Conservation (phyloP, 2,888 invertebrate genomes). For the Anthrax anthrax region DNA sequence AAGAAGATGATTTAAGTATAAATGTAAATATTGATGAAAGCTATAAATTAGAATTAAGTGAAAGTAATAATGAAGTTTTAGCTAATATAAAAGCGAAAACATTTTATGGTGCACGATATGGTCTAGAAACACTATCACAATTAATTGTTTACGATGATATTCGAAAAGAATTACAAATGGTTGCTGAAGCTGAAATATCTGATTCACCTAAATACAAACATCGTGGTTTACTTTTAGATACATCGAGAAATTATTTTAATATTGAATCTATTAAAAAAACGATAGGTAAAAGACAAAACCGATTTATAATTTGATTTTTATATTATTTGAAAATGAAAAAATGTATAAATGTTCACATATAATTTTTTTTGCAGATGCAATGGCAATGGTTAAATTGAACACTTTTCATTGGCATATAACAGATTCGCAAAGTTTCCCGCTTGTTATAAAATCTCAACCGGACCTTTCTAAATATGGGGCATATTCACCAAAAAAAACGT, state of each 20-base stretch:
- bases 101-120: conserved; percentile 49
- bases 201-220: conserved; percentile 80
- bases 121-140: conserved; percentile 40
- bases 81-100: conserved; percentile 39
- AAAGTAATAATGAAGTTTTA: conserved; percentile 30
- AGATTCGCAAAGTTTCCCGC: conserved; percentile 89
- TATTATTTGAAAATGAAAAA: too few relatives aligned
- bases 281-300: conserved; percentile 43
- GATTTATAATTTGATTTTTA: too few relatives aligned
- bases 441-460: conserved; percentile 59
- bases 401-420: conserved; percentile 92
- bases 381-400: conserved; percentile 83
- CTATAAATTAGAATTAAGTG: conserved; percentile 28
- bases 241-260: conserved; percentile 73
- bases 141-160: conserved; percentile 33
- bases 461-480: conserved; percentile 63
- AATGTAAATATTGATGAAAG: conserved; percentile 42
- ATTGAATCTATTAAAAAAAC: conserved; percentile 57
- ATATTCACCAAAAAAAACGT: conserved; percentile 55
- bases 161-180: conserved; percentile 39
- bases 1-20: conserved; percentile 22
- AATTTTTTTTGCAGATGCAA: conserved; percentile 46
- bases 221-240: conserved; percentile 79
- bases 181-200: conserved; percentile 43
- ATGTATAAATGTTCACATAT: too few relatives aligned